These are phyloP conservation scores for Aphidius colemani DNA, from an alignment of 2,888 invertebrate species.

Conservation along the genomic window DNA sequence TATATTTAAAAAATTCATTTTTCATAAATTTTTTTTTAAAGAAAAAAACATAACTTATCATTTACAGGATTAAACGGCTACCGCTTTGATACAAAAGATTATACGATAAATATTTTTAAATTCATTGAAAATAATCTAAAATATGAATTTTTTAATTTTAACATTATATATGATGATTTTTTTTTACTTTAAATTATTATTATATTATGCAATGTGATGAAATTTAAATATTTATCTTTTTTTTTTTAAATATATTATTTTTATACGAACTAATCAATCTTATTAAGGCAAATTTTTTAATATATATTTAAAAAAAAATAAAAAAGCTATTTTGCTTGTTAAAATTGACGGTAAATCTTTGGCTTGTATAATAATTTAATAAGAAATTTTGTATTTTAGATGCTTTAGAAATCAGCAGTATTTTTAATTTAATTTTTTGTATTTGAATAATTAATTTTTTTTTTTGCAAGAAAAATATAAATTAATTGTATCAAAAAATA, in stretches of 20 bases:
- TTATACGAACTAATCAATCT: too few species aligned
- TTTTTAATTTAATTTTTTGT: slow-evolving; percentile 34
- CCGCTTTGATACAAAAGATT: not conserved
- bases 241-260: too few species aligned
- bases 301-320: too few species aligned
- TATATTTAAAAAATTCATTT: too few species aligned
- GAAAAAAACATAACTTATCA: too few species aligned
- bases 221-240: too few species aligned
- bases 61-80: not conserved
- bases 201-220: not conserved
- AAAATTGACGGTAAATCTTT: slow-evolving; percentile 50
- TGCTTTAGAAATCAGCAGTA: slow-evolving; percentile 22
- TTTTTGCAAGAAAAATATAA: slow-evolving; percentile 12
- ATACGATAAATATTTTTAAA: not conserved
- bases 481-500: not conserved
- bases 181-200: not conserved
- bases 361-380: slow-evolving; percentile 53
- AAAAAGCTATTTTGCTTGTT: slow-evolving; percentile 35
- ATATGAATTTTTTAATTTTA: slow-evolving; percentile 8
- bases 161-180: slow-evolving; percentile 4
- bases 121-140: slow-evolving; percentile 1
- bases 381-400: slow-evolving; percentile 41
- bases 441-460: slow-evolving; percentile 5
- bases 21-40: too few species aligned
- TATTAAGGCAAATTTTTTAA: too few species aligned